Evolutionary conservation across 2,113 vertebrate genomes (phyloP).

Genomic region (Anguilla japonica): DNA sequence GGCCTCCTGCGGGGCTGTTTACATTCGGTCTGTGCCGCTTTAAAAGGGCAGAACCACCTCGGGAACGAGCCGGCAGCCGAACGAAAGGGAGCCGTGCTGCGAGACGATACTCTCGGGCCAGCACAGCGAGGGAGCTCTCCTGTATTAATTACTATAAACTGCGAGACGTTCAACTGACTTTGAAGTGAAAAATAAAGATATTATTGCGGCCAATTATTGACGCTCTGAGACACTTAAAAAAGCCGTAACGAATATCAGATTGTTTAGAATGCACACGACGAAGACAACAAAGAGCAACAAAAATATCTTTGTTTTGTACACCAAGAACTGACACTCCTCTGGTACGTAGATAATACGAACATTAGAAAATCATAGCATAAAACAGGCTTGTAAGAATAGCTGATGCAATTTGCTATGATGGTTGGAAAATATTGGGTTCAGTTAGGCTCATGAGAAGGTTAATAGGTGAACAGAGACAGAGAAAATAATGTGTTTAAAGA

Average conservation of each 20-base stretch:
- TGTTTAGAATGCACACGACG: conserved; percentile 65
- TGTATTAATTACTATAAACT: conserved; percentile 71
- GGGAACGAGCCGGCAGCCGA: conserved; percentile 51
- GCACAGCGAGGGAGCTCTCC: conserved; percentile 50
- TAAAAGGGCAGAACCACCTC: conserved; percentile 42
- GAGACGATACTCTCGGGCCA: conserved; percentile 60
- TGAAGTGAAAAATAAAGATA: conserved; percentile 67
- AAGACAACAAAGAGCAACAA: conserved; percentile 59
- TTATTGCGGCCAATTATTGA: conserved; percentile 71
- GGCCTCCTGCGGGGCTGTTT: conserved; percentile 61
- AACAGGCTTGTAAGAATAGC: conserved; percentile 42
- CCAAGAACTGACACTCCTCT: conserved; percentile 43
- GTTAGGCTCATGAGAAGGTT: neutral
- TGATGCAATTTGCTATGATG: conserved; percentile 57
- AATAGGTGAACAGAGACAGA: conserved; percentile 51
- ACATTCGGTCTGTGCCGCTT: conserved; percentile 51
- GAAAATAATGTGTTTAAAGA: conserved; percentile 67
- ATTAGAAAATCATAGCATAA: conserved; percentile 38
- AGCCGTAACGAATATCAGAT: conserved; percentile 57
- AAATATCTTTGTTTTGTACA: conserved; percentile 13
- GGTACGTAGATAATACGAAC: conserved; percentile 33
- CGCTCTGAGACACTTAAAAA: conserved; percentile 59
- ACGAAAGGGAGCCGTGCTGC: conserved; percentile 40
- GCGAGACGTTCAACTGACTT: conserved; percentile 58
- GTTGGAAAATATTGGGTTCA: neutral